phyloP scores from a whole-genome alignment of 2,113 vertebrate genomes.

The Podarcis raffonei region DNA sequence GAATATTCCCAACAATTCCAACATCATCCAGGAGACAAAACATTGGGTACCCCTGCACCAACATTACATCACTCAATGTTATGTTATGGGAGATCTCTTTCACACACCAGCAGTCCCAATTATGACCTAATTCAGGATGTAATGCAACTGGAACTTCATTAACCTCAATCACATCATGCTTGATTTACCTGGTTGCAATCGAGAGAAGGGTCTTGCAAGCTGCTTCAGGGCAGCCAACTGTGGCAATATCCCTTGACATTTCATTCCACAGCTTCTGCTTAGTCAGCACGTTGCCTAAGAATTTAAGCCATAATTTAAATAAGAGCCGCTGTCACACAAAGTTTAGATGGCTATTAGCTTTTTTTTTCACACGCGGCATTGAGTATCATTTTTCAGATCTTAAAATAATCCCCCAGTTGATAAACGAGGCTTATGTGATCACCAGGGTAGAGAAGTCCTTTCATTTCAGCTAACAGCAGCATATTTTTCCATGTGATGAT shows the following conservation, averaged over 20 bases:
- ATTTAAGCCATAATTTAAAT: not conserved
- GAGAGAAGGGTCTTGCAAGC: not conserved
- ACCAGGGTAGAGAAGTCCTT: not conserved
- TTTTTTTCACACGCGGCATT: not conserved
- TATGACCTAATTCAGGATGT: not conserved
- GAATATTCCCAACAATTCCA: no score
- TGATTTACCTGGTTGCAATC: constrained; percentile 4
- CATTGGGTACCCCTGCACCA: not conserved
- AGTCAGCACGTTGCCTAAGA: not conserved
- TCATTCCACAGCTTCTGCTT: not conserved
- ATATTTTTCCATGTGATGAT: not conserved
- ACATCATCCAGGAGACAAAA: no score
- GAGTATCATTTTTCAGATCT: not conserved
- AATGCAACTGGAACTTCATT: constrained; percentile 1
- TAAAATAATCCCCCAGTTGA: fast-evolving
- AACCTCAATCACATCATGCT: not conserved
- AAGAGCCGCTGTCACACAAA: not conserved
- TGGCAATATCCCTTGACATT: not conserved
- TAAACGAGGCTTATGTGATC: not conserved
- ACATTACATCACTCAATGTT: not conserved
- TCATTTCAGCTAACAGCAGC: constrained; percentile 3
- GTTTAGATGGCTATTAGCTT: not conserved
- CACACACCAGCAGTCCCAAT: not conserved
- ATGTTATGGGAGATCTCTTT: not conserved
- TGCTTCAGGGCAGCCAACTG: not conserved